Evolutionary conservation across 2,797 vertebrate species (phyloP), one percentile per base, ranked within the genome.

Genomic region (Vespertilio murinus): DNA sequence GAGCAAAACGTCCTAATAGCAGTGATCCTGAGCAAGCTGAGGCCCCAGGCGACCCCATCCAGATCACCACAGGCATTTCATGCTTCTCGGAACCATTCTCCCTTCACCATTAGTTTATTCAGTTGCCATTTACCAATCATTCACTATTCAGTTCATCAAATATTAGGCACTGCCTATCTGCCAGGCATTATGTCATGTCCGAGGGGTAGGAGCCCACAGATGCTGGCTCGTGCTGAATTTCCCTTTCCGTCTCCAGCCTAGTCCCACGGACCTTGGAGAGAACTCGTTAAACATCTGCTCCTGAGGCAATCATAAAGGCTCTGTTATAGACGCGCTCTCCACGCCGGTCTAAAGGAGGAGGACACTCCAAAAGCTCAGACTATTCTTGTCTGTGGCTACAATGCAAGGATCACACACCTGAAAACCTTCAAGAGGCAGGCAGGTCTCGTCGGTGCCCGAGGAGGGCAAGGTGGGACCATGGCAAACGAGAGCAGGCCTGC

Each of bases 121-220:
- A 61, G 54, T 70, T 78, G n/a, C 52, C 61, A 47, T 71, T 87
- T 84, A 83, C n/a, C 52, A 70, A 35, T 47, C 42, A 13, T 23
- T 85, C 70, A 90, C 49, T 74, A 61, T 79, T 83, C 71, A 83
- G 35, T 45, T 93, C 20, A 61, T 83, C 90, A 64, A 90, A 90
- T 10, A 84, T 42, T 59, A 84, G 86, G 75, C 47, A 94, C 12
- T 70, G 64, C 61, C 10, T 78, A 25, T 91, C 88, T 85, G 47
- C 81, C 40, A 85, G 85, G 67, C 49, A 74, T 69, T 64, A 35
- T 30, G 69, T 30, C 49, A 59, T 42, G 45, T 61, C 93, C 91
- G 18, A 10, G 65, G 35, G 82, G 25, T 20, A 70, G 81, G 25
- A 92, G 33, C 38, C 49, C 73, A 69, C 33, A 81, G 64, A 80